phyloP scores from a whole-genome alignment of 2,797 vertebrate species.

The Orientallactaga sibirica region DNA sequence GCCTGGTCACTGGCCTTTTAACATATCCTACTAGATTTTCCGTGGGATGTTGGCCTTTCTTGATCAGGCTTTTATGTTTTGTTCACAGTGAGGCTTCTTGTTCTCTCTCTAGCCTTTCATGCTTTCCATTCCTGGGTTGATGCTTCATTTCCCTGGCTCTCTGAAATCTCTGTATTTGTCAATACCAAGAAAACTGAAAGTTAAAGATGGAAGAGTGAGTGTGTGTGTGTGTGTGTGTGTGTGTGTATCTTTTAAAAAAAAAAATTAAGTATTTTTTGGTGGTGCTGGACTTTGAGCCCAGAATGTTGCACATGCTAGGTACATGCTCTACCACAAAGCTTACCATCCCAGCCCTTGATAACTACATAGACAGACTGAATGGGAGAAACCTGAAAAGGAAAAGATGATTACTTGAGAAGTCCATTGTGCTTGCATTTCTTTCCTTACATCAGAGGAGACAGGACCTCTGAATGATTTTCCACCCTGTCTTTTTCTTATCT shows the following conservation, averaged over 20 bases:
- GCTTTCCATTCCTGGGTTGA: background rate
- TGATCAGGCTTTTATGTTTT: background rate
- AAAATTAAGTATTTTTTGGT: background rate
- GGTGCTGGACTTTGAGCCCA: background rate
- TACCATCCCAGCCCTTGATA: background rate
- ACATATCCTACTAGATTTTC: background rate
- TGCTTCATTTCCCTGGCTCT: background rate
- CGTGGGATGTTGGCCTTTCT: background rate
- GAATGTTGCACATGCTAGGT: too few relatives aligned
- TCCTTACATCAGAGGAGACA: background rate
- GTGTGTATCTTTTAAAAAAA: too few relatives aligned
- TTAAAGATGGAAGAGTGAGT: background rate
- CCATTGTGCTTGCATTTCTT: background rate
- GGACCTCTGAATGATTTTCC: background rate
- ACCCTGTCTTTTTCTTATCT: conserved; percentile 39
- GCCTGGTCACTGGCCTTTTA: background rate
- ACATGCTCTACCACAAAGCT: background rate
- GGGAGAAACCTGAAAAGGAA: background rate
- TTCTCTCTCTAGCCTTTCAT: background rate
- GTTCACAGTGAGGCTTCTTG: background rate
- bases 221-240: too few relatives aligned
- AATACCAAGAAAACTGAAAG: background rate
- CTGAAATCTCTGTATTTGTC: background rate
- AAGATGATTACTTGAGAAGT: background rate
- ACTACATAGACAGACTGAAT: background rate